These are phyloP conservation scores for Gerris lacustris DNA, from an alignment of 2,888 invertebrate species.

Conservation along the genomic window DNA sequence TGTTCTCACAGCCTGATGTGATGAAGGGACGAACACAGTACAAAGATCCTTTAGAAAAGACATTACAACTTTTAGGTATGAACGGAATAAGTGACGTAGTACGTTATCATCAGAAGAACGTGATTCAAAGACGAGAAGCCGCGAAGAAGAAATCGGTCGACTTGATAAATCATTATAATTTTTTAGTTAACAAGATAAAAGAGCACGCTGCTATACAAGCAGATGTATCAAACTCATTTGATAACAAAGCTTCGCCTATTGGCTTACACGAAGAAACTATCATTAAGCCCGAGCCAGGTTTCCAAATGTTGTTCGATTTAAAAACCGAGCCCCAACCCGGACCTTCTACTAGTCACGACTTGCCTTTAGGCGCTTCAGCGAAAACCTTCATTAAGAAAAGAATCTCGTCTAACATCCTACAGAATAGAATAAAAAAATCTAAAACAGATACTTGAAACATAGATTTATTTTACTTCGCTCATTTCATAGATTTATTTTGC, in stretches of 20 bases:
- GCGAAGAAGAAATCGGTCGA: not conserved
- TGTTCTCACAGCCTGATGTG: slow-evolving; percentile 1
- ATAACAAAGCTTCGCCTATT: not conserved
- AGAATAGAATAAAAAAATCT: not conserved
- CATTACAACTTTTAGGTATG: not conserved
- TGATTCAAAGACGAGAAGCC: slow-evolving; percentile 1
- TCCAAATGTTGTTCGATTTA: slow-evolving; percentile 3
- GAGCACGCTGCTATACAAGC: slow-evolving; percentile 8
- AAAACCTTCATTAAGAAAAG: not conserved
- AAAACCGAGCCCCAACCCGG: not conserved
- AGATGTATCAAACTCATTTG: not conserved
- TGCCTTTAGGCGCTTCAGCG: not conserved
- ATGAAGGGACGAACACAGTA: not conserved
- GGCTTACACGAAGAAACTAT: not conserved
- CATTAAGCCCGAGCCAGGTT: not conserved
- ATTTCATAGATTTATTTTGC: not conserved
- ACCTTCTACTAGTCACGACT: not conserved
- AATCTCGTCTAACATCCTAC: not conserved
- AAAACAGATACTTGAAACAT: slow-evolving; percentile 5
- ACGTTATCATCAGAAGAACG: not conserved
- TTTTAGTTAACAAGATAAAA: slow-evolving; percentile 2
- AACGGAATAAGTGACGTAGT: not conserved
- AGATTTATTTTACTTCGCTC: not conserved
- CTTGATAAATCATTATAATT: slow-evolving; percentile 6
- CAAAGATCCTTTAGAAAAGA: slow-evolving; percentile 3